Base-by-base conservation (phyloP, 2,797 vertebrate genomes). In the Chromobotia macracanthus region DNA sequence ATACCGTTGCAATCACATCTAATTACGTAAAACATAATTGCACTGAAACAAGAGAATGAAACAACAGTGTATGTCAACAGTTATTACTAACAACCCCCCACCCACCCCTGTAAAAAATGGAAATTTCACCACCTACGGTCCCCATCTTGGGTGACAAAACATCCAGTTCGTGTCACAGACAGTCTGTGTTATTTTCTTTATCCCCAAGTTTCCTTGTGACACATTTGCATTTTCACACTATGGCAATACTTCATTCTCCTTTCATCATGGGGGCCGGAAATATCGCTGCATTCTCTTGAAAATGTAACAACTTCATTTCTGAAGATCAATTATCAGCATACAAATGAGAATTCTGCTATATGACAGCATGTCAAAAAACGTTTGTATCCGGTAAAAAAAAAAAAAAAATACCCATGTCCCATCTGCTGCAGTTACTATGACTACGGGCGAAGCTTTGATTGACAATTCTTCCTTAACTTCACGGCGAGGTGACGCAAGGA, bases 61-160 rank as follows among this genome's bases (percentile, higher is more conserved):
- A 68, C 28, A 28, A 18, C 41, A 46, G 25, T 23, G 46, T n/a
- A 73, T 65, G 67, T 75, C 79, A 83, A 75, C 71, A 79, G 48
- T 74, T 82, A 78, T 82, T 80, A 78, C 79, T 77, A 82, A 77
- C 75, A 82, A 77, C 61, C 13, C 72, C 80, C 78, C 80, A 63
- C 68, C 61, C 51, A 68, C 70, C 73, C 60, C 60, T 82, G 64
- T 65, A 77, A 79, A 35, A 79, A 73, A 81, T 73, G 48, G 51
- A 80, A 65, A 83, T 75, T 67, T 75, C 76, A 82, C 82, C 80
- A 83, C 82, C 82, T 83, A 63, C 75, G 67, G 75, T 69, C 77
- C 73, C 66, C 66, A 69, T 79, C 75, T 74, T 76, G 64, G 31
- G 82, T 83, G 68, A 74, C 68, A 80, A 79, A 50, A 79, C 35